Evolutionary conservation across 2,113 vertebrate species (phyloP), one percentile per base, ranked within the genome.

Genomic region (Tricholaema leucomelas): DNA sequence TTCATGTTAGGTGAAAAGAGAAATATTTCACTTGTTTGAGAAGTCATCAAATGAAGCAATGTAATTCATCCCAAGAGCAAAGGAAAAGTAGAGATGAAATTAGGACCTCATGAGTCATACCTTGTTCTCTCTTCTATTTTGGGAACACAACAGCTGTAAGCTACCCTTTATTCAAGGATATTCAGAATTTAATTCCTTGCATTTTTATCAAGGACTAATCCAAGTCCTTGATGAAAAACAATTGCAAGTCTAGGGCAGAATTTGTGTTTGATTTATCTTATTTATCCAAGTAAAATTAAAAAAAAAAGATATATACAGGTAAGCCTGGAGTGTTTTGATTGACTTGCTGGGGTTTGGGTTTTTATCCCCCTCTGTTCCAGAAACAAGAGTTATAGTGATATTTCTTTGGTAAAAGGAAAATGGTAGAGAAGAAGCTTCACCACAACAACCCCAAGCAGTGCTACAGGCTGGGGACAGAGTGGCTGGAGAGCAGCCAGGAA

Each of bases 81-180:
- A 19, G 50, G 14, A 92, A 81, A 88, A 78, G 40, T 31, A 73
- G 61, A 87, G 66, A 91, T 79, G 55, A 81, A 96, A 94, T 92
- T 81, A 90, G 44, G 78, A 81, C 30, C 24, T 80, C 79, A 86
- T 91, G 78, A 94, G 66, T 94, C 81, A 93, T 56, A 81, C 31
- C 40, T 87, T 92, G 60, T 87, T 90, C 67, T 73, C 14, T 67
- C 24, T 67, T 88, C 77, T 94, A 64, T 90, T 93, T 90, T 63
- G 9, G 77, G 87, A 87, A 14, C 28, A 90, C 60, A 93, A 77
- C 61, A 92, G 84, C 74, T 88, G 66, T 72, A 86, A 90, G 30
- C 18, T 79, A 86, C n/a, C 38, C 63, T 74, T 88, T 90, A 79
- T 83, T 83, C 81, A 94, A 88, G 78, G 61, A 38, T 84, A 93